Evolutionary conservation across 37 sponge, comb jelly and placozoan species (phyloP), one percentile per base, ranked within the genome.

Genomic region (Agelas oroides): DNA sequence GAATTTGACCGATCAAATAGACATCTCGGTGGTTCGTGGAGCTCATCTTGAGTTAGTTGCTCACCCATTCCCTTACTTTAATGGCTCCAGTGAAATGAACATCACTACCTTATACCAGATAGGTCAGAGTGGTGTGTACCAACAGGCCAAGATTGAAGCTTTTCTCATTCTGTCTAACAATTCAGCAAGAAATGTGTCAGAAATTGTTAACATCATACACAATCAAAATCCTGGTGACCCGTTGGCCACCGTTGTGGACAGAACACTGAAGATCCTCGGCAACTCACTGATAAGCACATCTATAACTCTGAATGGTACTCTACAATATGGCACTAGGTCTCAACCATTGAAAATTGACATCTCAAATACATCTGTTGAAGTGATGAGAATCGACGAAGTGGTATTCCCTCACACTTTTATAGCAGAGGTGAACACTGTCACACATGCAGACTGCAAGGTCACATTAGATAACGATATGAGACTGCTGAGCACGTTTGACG

Each of bases 371-470:
- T 35, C 70, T 46, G 24, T 67, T 52, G 34, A 67, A 30, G 70
- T 81, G 31, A 8, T n/a, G 25, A 5, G 1, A 18, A 68, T 69
- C 39, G 56, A 46, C 31, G 52, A 46, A 15, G 59, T 63, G 24
- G 80, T 74, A 20, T 5, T 41, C 5, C 19, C 62, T n/a, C n/a
- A n/a, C 20, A 14, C 11, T 19, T 31, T 79, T 12, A 79, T 19
- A 19, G 60, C 61, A 41, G 27, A 34, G 13, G n/a, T 31, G 30
- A 56, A 1, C 25, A 71, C 37, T 2, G 67, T 38, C 14, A 19
- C 16, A 8, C 40, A 70, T 32, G 61, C 76, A 1, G 83, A 91
- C 61, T 86, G 86, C 69, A 30, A 16, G 20, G 77, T 86, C 1
- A 62, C 53, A 14, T 39, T 91, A 1, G 55, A 0, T 32, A 73